These are phyloP conservation scores for Cotesia glomerata DNA, from an alignment of 1,140 invertebrate species.

Conservation along the genomic window DNA sequence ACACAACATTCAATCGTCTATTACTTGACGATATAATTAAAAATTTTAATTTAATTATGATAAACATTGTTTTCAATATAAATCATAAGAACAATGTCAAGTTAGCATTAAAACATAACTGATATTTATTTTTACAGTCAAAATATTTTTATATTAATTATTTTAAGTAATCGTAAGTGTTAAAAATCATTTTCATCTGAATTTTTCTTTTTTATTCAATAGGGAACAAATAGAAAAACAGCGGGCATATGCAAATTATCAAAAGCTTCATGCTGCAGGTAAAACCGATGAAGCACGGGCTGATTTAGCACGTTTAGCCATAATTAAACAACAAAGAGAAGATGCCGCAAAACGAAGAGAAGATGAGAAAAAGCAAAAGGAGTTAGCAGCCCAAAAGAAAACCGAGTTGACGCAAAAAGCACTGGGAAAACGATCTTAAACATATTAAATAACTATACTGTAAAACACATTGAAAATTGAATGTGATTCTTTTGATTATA, in stretches of 20 bases:
- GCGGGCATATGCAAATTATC: conserved; percentile 84
- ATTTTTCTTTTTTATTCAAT: conserved; percentile 36
- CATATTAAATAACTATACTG: background rate
- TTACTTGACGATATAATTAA: no score
- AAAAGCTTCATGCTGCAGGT: conserved; percentile 90
- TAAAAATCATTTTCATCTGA: background rate
- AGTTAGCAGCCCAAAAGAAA: conserved; percentile 65
- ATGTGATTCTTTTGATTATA: background rate
- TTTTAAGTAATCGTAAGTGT: no score
- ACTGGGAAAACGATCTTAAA: conserved; percentile 61
- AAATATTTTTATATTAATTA: no score
- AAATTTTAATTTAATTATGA: no score
- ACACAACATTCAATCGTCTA: no score
- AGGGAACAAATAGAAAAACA: conserved; percentile 94
- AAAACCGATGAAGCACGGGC: conserved; percentile 95
- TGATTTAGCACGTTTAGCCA: conserved; percentile 88
- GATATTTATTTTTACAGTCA: no score
- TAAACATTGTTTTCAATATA: no score
- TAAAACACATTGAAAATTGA: background rate
- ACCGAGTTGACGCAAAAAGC: conserved; percentile 66
- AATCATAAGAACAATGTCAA: no score
- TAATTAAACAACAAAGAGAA: conserved; percentile 92
- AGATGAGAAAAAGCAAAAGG: conserved; percentile 80
- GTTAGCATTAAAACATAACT: no score
- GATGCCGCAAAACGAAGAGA: conserved; percentile 91